Evolutionary conservation across 2,888 invertebrate species (phyloP), one percentile per base, ranked within the genome.

Genomic region (Lepeophtheirus nordmannii): DNA sequence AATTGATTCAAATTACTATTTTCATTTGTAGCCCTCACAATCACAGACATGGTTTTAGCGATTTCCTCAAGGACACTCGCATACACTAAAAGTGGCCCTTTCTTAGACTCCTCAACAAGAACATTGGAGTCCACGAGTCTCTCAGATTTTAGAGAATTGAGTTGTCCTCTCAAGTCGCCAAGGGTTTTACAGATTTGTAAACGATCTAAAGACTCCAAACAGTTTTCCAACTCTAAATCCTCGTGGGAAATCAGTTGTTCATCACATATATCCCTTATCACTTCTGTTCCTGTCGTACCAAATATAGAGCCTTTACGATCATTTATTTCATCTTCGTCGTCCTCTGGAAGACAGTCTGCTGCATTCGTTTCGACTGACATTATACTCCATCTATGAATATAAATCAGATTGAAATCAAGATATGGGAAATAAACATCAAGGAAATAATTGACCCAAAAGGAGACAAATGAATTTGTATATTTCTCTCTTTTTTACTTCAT

Each of bases 351-450:
- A 46, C 53, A 46, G 53, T 46, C 53, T 41, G 22, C 41, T 10
- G 37, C 37, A 10, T 38, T 30, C 9, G 60, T 37, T 60, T 60
- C 38, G 22, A 60, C 60, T 10, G 60, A 60, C 60, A 60, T 60
- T 11, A 60, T 60, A 23, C 60, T 60, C 60, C 60, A 60, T 60
- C 60, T 60, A 14, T 5, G 8, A 46, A n/a, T 17, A 46, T n/a
- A 46, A 17, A 46, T 14, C 3, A 46, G 8, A 5, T 3, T n/a
- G 53, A 30, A 30, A 5, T 7, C 30, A 30, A 30, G 7, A n/a
- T n/a, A n/a, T n/a, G n/a, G n/a, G n/a, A n/a, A n/a, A n/a, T n/a
- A n/a, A n/a, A n/a, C n/a, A n/a, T n/a, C n/a, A n/a, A n/a, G n/a
- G n/a, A n/a, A n/a, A n/a, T n/a, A n/a, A n/a, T n/a, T n/a, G n/a